Evolutionary conservation across 2,797 vertebrate species (phyloP).

Genomic region (Chrosomus eos): DNA sequence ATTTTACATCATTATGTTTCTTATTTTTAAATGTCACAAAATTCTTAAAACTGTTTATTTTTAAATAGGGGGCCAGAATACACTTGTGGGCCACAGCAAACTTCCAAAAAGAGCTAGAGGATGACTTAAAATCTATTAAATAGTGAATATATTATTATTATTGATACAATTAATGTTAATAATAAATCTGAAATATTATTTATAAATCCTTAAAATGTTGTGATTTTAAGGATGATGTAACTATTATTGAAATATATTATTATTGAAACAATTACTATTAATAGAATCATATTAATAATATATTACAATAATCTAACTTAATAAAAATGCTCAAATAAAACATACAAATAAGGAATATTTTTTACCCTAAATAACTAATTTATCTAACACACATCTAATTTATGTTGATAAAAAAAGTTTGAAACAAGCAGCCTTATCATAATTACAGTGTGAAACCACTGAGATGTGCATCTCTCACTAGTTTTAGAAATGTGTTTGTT

Average conservation of each 20-base stretch:
- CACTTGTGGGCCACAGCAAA: constrained; percentile 5
- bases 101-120: not conserved
- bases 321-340: not conserved
- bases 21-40: not conserved
- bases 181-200: not conserved
- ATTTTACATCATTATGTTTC: not conserved
- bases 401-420: too few relatives aligned
- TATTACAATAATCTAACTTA: not conserved
- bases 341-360: not conserved
- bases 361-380: too few relatives aligned
- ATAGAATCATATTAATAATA: not conserved
- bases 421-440: too few relatives aligned
- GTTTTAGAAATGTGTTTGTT: constrained; percentile 5
- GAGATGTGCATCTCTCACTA: not conserved
- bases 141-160: not conserved
- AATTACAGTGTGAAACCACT: not conserved
- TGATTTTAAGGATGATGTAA: not conserved
- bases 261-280: not conserved
- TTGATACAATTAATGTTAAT: not conserved
- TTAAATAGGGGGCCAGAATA: not conserved
- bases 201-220: not conserved
- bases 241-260: not conserved
- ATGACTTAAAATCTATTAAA: not conserved
- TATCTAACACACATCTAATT: too few relatives aligned
- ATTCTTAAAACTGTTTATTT: not conserved